phyloP scores from a whole-genome alignment of 2,797 vertebrate species.

The Danio kyathit region DNA sequence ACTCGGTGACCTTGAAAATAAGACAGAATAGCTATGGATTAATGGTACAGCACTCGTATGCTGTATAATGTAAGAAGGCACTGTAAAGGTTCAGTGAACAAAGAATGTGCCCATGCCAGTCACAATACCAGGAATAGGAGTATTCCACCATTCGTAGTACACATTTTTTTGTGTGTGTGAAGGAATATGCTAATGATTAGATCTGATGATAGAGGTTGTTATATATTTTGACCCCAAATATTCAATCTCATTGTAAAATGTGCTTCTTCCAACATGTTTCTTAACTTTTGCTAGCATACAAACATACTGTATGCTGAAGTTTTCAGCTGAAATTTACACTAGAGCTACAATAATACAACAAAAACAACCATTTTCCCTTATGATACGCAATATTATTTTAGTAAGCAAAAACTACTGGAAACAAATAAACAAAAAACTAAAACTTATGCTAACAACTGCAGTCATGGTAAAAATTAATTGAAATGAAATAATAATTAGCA shows the following conservation, averaged over 20 bases:
- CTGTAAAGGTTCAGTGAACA: not conserved
- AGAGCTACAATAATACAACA: too few species aligned
- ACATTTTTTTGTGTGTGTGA: not conserved
- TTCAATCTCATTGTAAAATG: not conserved
- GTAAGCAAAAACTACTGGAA: too few species aligned
- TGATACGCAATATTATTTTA: too few species aligned
- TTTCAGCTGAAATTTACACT: too few species aligned
- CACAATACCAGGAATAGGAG: conserved; percentile 1
- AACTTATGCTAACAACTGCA: too few species aligned
- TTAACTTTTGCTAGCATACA: too few species aligned
- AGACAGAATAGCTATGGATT: conserved; percentile 17
- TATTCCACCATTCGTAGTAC: not conserved
- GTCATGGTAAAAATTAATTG: too few species aligned
- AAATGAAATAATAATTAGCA: too few species aligned
- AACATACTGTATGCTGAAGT: too few species aligned
- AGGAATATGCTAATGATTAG: not conserved
- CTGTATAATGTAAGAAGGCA: not conserved
- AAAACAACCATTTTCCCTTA: too few species aligned
- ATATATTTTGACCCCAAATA: not conserved
- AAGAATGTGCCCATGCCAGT: not conserved
- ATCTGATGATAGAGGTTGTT: not conserved
- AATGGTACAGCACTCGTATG: not conserved
- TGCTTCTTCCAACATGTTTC: too few species aligned
- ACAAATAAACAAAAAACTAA: too few species aligned
- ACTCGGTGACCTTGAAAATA: conserved; percentile 22